These are phyloP conservation scores for Polydrusus pterygomalis DNA, from an alignment of 2,888 invertebrate genomes.

Conservation along the genomic window DNA sequence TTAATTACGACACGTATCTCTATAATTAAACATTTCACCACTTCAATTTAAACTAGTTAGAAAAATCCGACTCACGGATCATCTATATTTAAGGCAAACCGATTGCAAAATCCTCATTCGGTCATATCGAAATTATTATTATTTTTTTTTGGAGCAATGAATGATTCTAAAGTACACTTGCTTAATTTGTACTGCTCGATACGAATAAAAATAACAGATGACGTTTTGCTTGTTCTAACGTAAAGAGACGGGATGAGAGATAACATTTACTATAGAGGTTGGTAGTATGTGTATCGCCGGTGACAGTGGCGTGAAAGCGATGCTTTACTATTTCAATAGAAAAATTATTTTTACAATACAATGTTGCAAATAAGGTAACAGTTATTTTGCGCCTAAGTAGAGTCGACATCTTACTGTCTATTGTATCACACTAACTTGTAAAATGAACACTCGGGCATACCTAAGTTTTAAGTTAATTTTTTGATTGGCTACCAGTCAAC, in stretches of 20 bases:
- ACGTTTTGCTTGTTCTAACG: background rate
- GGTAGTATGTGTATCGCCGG: background rate
- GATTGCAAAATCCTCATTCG: constrained; percentile 36
- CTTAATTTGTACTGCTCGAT: constrained; percentile 2
- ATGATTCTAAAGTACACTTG: constrained; percentile 36
- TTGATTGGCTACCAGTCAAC: no score
- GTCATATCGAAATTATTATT: constrained; percentile 25
- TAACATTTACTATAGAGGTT: background rate
- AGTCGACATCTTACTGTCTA: no score
- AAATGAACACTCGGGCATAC: no score
- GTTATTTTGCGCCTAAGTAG: no score
- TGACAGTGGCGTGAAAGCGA: background rate
- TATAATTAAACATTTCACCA: constrained; percentile 19
- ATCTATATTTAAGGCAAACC: constrained; percentile 35
- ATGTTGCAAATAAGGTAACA: no score
- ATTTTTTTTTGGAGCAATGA: constrained; percentile 34
- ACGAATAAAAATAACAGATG: background rate
- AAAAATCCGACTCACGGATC: constrained; percentile 25
- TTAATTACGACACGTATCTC: constrained; percentile 11
- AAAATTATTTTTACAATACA: no score
- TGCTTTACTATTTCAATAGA: no score
- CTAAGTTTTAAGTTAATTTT: no score
- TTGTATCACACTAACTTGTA: no score
- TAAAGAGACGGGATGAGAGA: background rate
- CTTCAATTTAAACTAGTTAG: constrained; percentile 20